Percentiles rank a stretch among this genome's conserved stretches.
These are phyloP conservation scores for Atractosteus spatula DNA, from an alignment of 2,113 vertebrate species.

Conservation along the genomic window DNA sequence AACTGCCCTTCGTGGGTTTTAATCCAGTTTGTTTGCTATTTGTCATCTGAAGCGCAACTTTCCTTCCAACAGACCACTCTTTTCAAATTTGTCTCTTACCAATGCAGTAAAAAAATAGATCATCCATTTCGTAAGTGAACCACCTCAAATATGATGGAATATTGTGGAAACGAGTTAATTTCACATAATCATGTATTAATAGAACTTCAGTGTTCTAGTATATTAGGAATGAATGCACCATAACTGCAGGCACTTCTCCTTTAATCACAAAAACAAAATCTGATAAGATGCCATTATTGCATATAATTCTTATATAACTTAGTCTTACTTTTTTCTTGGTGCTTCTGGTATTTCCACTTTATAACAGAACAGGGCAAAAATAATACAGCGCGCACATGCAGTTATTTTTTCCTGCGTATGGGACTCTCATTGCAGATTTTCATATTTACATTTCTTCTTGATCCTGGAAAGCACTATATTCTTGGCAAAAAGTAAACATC, in stretches of 20 bases:
- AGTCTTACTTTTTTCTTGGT: conserved; percentile 5
- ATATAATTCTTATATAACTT: conserved; percentile 34
- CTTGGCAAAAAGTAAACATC: conserved; percentile 7
- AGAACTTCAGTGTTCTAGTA: conserved; percentile 22
- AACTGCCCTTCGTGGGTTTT: conserved; percentile 39
- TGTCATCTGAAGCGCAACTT: conserved; percentile 27
- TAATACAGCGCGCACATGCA: conserved; percentile 26
- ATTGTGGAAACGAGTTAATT: conserved; percentile 36
- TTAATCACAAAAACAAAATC: conserved; percentile 41
- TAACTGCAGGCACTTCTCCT: conserved; percentile 68
- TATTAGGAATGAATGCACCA: conserved; percentile 50
- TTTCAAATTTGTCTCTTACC: conserved; percentile 34
- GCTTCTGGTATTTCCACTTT: conserved; percentile 21
- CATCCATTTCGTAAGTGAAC: conserved; percentile 37
- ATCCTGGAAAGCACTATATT: conserved; percentile 11
- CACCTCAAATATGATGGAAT: conserved; percentile 34
- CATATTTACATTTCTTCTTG: conserved; percentile 1
- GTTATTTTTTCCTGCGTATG: conserved; percentile 22
- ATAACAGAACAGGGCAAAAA: neutral
- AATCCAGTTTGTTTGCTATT: conserved; percentile 36
- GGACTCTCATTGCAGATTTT: neutral
- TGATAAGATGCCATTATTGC: conserved; percentile 51
- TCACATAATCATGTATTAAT: conserved; percentile 28
- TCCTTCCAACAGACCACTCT: conserved; percentile 28
- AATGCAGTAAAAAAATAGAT: conserved; percentile 62